phyloP scores from a whole-genome alignment of 1,140 invertebrate species.

The Homarus americanus region DNA sequence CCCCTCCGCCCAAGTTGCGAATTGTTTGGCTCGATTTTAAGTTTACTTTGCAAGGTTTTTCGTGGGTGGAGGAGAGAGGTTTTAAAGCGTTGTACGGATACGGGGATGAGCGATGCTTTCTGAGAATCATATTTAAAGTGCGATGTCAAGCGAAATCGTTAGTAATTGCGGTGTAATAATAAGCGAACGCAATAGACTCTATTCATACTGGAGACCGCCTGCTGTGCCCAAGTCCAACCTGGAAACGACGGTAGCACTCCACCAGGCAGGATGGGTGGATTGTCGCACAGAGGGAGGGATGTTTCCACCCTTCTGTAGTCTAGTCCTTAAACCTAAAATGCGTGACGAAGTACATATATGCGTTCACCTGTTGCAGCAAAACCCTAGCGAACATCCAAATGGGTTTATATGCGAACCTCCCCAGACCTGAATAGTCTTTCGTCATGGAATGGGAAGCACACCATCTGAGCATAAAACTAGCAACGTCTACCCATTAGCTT shows the following conservation, averaged over 20 bases:
- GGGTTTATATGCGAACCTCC: constrained; percentile 56
- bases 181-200: constrained; percentile 62
- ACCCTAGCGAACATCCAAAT: constrained; percentile 32
- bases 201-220: constrained; percentile 59
- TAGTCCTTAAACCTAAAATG: constrained; percentile 12
- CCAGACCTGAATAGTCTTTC: constrained; percentile 56
- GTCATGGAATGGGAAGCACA: constrained; percentile 49
- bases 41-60: not conserved
- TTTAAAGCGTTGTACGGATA: not conserved
- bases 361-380: constrained; percentile 62
- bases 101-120: constrained; percentile 57
- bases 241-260: constrained; percentile 46
- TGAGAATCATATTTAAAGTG: constrained; percentile 64
- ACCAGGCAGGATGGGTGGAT: constrained; percentile 11
- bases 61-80: not conserved
- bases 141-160: constrained; percentile 66
- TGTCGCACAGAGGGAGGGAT: not conserved
- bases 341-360: not conserved
- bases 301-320: constrained; percentile 38
- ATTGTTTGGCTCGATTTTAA: constrained; percentile 6
- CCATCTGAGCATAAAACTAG: constrained; percentile 31
- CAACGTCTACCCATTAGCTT: not conserved
- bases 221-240: constrained; percentile 30
- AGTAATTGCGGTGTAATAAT: constrained; percentile 69
- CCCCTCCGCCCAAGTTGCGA: not conserved